Evolutionary conservation across 2,797 vertebrate species (phyloP).

Genomic region (Atherinosoma microstoma): DNA sequence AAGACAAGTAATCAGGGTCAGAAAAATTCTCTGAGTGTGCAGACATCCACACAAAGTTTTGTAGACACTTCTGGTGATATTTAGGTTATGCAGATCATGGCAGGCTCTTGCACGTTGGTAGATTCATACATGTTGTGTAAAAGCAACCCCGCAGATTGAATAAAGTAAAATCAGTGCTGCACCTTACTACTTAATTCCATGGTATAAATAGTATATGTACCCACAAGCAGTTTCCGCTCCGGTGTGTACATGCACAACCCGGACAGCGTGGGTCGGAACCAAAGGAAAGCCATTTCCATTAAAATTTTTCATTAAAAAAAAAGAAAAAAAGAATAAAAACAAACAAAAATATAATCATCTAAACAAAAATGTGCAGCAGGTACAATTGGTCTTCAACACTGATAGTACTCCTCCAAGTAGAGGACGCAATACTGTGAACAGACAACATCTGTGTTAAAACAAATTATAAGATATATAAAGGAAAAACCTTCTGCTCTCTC

Average conservation of each 20-base stretch:
- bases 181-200: neutral
- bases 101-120: neutral
- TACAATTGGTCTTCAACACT: constrained; percentile 7
- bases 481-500: constrained; percentile 23
- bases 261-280: neutral
- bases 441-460: constrained; percentile 40
- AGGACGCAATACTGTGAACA: neutral
- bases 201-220: neutral
- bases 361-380: neutral
- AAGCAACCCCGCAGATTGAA: neutral
- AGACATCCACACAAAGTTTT: neutral
- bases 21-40: neutral
- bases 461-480: constrained; percentile 48
- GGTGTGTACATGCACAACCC: neutral
- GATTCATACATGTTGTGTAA: neutral
- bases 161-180: neutral
- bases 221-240: neutral
- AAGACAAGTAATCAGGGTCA: neutral
- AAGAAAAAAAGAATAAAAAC: no score
- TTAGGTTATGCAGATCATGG: neutral
- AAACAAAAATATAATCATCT: no score
- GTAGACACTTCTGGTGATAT: neutral
- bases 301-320: neutral
- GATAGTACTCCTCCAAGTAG: neutral
- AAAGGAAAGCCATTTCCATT: neutral